A percentile compares a stretch with the other conserved stretches of the same genome.
Conservation (phyloP, 1,140 invertebrate species). For the Drosophila bifasciata region DNA sequence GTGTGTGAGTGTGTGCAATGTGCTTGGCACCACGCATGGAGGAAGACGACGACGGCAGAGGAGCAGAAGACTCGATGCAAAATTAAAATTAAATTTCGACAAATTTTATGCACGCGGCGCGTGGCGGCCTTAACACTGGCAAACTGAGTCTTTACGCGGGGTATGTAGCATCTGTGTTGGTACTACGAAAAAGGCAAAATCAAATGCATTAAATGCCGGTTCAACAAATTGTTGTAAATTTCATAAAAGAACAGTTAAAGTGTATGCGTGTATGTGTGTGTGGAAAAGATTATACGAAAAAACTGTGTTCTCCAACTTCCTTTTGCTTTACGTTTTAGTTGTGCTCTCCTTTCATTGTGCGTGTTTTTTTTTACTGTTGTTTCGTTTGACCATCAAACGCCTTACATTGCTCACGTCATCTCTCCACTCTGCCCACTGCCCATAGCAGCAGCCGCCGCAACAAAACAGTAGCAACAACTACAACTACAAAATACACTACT, state of each 20-base stretch:
- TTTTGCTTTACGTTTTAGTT: background rate
- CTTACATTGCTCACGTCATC: conserved; percentile 69
- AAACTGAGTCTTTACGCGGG: conserved; percentile 8
- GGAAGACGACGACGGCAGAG: conserved; percentile 38
- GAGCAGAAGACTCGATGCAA: conserved; percentile 40
- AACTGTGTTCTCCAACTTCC: conserved; percentile 34
- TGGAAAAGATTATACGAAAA: conserved; percentile 28
- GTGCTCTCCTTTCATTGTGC: conserved; percentile 10
- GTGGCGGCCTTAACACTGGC: conserved; percentile 32
- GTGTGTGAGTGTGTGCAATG: conserved; percentile 56
- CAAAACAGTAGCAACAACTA: conserved; percentile 47
- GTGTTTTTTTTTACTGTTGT: conserved; percentile 53
- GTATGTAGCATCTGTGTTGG: conserved; percentile 48
- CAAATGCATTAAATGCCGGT: conserved; percentile 38
- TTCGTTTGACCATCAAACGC: conserved; percentile 24
- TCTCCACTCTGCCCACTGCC: conserved; percentile 13
- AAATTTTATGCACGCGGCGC: conserved; percentile 64
- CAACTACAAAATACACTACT: conserved; percentile 38
- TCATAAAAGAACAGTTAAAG: conserved; percentile 21
- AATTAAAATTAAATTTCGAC: conserved; percentile 67
- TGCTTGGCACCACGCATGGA: conserved; percentile 59
- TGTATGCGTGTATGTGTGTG: background rate
- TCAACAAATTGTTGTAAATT: conserved; percentile 38
- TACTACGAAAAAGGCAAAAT: conserved; percentile 23
- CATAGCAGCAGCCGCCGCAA: conserved; percentile 26